Percentiles rank a stretch among this genome's conserved stretches.
These are phyloP conservation scores for Pedionomus torquatus DNA, from an alignment of 2,113 vertebrate species.

Conservation along the genomic window DNA sequence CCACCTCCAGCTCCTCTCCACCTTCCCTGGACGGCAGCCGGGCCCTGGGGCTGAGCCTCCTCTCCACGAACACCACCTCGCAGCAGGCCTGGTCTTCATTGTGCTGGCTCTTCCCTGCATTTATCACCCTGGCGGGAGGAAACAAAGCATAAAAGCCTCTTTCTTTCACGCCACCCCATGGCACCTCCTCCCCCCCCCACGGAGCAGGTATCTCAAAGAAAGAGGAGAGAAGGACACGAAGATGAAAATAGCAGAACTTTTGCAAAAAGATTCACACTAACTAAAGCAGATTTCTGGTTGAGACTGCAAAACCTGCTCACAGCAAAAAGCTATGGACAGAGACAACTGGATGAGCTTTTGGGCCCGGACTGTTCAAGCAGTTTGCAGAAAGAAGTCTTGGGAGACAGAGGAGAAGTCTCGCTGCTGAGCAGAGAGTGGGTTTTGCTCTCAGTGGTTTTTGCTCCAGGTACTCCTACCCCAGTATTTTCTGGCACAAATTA, in stretches of 20 bases:
- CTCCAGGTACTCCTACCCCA: not conserved
- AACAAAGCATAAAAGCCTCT: not conserved
- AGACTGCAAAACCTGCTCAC: not conserved
- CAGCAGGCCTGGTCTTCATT: constrained; percentile 97
- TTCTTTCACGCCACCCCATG: rapidly evolving
- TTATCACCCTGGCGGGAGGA: constrained; percentile 87
- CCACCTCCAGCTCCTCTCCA: not conserved
- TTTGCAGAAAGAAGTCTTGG: not conserved
- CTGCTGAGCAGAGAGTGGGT: not conserved
- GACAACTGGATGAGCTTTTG: not conserved
- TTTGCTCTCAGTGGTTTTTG: not conserved
- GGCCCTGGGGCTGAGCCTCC: constrained; percentile 9
- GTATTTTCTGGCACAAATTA: not conserved
- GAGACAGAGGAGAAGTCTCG: not conserved
- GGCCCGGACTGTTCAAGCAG: not conserved
- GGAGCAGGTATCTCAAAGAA: not conserved
- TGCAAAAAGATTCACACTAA: not conserved
- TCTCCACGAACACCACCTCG: constrained; percentile 89
- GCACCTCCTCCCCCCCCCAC: not conserved
- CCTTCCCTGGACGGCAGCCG: not conserved
- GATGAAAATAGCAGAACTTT: not conserved
- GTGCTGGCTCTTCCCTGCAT: constrained; percentile 96
- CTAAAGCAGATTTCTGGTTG: not conserved
- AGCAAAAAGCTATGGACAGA: not conserved
- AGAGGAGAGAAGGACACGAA: not conserved